Evolutionary conservation across 2,113 vertebrate genomes (phyloP).

Genomic region (Paramisgurnus dabryanus): DNA sequence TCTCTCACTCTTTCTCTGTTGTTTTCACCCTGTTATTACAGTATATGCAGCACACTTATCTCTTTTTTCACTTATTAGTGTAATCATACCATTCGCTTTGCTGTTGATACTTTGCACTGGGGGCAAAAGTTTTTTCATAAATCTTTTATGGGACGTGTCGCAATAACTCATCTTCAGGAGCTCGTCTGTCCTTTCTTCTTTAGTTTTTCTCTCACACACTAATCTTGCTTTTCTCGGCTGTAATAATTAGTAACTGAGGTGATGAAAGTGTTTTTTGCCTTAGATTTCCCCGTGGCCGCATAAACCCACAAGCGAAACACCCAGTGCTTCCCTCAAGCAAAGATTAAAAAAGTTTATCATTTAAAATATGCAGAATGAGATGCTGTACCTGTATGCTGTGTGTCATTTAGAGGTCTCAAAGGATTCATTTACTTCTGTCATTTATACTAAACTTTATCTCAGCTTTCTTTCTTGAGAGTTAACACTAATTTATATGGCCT

Average conservation of each 20-base stretch:
- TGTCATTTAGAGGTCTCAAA: background rate
- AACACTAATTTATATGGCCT: slow-evolving; percentile 1
- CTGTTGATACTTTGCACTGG: slow-evolving; percentile 49
- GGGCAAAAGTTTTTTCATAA: slow-evolving; percentile 53
- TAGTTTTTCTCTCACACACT: background rate
- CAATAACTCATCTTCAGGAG: slow-evolving; percentile 6
- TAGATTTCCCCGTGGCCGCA: slow-evolving; percentile 10
- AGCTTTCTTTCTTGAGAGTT: slow-evolving; percentile 18
- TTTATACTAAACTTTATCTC: background rate
- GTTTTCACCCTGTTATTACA: slow-evolving; percentile 13
- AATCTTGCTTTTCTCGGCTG: background rate
- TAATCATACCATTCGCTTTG: slow-evolving; percentile 48
- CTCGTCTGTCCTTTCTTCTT: slow-evolving; percentile 23
- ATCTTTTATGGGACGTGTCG: slow-evolving; percentile 47
- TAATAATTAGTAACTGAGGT: slow-evolving; percentile 29
- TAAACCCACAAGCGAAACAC: background rate
- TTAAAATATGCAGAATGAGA: background rate
- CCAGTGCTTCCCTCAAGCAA: slow-evolving; percentile 7
- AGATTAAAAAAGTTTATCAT: slow-evolving; percentile 6
- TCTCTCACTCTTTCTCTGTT: background rate
- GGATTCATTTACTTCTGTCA: background rate
- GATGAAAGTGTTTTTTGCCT: slow-evolving; percentile 20
- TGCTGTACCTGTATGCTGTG: background rate
- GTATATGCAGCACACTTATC: slow-evolving; percentile 13
- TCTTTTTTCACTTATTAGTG: slow-evolving; percentile 48